Evolutionary conservation across 2,888 invertebrate genomes (phyloP).

Genomic region (Hirtodrosophila confusa): DNA sequence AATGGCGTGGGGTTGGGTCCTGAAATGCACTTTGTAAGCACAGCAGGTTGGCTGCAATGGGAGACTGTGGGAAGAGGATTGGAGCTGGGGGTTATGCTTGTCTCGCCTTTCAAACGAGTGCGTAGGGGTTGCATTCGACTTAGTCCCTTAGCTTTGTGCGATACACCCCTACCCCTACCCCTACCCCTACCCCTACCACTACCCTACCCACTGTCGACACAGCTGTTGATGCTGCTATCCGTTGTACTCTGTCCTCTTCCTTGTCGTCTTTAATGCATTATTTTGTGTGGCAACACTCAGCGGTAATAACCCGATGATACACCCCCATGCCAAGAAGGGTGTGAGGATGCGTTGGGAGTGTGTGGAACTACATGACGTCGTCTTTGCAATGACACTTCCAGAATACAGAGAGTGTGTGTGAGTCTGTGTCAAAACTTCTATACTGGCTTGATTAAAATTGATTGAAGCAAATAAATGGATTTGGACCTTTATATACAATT

Average conservation of each 20-base stretch:
- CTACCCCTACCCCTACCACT: not conserved
- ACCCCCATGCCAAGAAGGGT: conserved; percentile 19
- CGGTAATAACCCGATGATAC: conserved; percentile 78
- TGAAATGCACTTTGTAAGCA: conserved; percentile 49
- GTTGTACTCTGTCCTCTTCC: conserved; percentile 36
- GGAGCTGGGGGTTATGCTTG: conserved; percentile 12
- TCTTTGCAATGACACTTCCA: conserved; percentile 46
- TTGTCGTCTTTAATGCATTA: conserved; percentile 77
- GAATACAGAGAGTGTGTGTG: conserved; percentile 17
- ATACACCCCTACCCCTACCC: not conserved
- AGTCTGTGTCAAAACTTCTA: conserved; percentile 25
- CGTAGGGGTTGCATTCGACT: conserved; percentile 42
- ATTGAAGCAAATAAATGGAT: conserved; percentile 75
- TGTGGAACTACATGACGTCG: conserved; percentile 28
- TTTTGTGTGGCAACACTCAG: conserved; percentile 80
- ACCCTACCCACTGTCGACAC: conserved; percentile 39
- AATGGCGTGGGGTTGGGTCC: not conserved
- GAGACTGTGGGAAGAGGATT: conserved; percentile 1
- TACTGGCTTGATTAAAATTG: conserved; percentile 77
- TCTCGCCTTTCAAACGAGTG: conserved; percentile 39
- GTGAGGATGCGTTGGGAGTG: conserved; percentile 18
- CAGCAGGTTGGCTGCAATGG: conserved; percentile 48
- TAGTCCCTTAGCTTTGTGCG: conserved; percentile 18
- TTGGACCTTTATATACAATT: conserved; percentile 62
- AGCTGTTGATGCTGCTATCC: conserved; percentile 53